Percentiles rank a stretch among this genome's conserved stretches.
Evolutionary conservation across 2,113 vertebrate genomes (phyloP).

Genomic region (Sebastes fasciatus): DNA sequence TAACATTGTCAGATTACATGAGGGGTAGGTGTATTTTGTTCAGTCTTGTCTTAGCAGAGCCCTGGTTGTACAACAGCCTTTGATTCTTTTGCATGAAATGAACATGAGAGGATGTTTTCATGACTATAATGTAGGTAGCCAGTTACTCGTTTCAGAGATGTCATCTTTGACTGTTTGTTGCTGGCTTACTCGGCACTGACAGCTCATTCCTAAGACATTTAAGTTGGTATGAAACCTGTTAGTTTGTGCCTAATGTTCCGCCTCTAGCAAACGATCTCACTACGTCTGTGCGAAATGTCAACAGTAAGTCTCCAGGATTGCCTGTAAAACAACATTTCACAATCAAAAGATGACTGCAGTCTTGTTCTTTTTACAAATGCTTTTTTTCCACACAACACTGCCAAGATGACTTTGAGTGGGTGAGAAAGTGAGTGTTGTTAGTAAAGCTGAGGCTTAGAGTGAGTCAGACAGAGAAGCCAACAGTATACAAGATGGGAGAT

Average conservation of each 20-base stretch:
- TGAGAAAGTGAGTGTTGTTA: constrained; percentile 64
- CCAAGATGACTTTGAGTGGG: constrained; percentile 65
- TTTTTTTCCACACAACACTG: constrained; percentile 12
- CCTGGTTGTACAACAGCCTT: constrained; percentile 18
- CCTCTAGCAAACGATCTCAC: background rate
- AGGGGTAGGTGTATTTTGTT: constrained; percentile 33
- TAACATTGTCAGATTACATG: background rate
- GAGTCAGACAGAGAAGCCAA: constrained; percentile 63
- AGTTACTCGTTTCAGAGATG: constrained; percentile 6
- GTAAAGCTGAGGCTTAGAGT: constrained; percentile 52
- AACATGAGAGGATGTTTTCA: constrained; percentile 27
- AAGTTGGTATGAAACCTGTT: constrained; percentile 3
- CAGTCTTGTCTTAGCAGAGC: background rate
- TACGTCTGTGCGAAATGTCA: constrained; percentile 31
- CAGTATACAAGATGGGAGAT: constrained; percentile 51
- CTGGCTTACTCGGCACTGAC: background rate
- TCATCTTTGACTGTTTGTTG: constrained; percentile 6
- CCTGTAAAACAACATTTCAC: constrained; percentile 19
- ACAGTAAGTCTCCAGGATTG: background rate
- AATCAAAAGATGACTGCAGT: constrained; percentile 39
- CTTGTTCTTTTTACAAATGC: constrained; percentile 28
- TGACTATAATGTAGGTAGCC: background rate
- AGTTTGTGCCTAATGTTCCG: background rate
- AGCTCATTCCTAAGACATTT: constrained; percentile 13
- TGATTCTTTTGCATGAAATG: constrained; percentile 34